Evolutionary conservation across 2,888 invertebrate species (phyloP), one percentile per base, ranked within the genome.

Genomic region (Euplagia quadripunctaria): DNA sequence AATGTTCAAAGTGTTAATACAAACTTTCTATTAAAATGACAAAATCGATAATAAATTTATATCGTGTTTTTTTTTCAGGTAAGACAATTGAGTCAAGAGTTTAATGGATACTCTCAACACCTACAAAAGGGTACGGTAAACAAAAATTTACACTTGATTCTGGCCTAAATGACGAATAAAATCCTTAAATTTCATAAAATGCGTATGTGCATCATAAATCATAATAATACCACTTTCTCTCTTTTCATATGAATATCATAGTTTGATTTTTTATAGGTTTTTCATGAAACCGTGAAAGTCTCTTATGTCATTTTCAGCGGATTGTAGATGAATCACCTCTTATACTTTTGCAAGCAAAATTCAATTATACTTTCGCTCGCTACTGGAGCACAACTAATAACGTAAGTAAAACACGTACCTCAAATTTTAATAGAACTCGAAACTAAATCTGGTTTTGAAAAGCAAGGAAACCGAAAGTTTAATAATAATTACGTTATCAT

Each of bases 21-120:
- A 31, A 31, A 31, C 31, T 31, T 31, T 31, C 1, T 31, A 31
- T 31, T 31, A 1, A 31, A 31, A 31, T 31, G 31, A 31, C 31
- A 31, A 31, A 31, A 31, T 31, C 31, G 1, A 31, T 31, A 31
- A 31, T 31, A 1, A 31, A 31, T 31, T 31, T 31, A 31, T 1
- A 31, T 31, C 31, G 2, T 31, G 31, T 31, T 31, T 31, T 76
- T 82, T 82, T 90, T 85, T 71, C 88, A 91, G 90, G 90, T 91
- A 91, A 88, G 88, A 74, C 42, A 41, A 63, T 20, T 31, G 16
- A 20, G 16, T 14, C 0, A 61, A 46, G 31, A 16, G 20, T 43
- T 31, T 1, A 42, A 20, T 0, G 11, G 52, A 0, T 52, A 52
- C 14, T 65, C 20, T 8, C 20, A 20, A 17, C 49, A 6, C 9